A percentile compares a stretch with the other conserved stretches of the same genome.
Evolutionary conservation across 2,888 invertebrate genomes (phyloP).

Genomic region (Axea sp.): DNA sequence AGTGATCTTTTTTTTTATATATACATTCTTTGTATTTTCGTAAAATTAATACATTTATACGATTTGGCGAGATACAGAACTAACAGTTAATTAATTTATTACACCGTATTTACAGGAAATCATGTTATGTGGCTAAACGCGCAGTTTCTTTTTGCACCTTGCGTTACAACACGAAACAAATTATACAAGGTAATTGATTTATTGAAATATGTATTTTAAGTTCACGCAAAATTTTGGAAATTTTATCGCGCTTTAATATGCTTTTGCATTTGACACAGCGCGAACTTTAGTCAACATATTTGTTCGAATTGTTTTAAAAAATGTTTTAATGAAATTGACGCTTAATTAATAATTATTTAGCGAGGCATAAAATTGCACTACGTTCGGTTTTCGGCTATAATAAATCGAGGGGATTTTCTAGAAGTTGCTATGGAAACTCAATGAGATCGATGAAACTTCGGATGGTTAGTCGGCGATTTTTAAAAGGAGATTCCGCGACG

Average conservation of each 20-base stretch:
- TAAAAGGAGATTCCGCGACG: conserved; percentile 58
- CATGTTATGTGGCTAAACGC: conserved; percentile 5
- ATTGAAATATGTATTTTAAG: conserved; percentile 16
- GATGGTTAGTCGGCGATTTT: conserved; percentile 62
- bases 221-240: neutral
- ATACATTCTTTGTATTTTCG: too few relatives aligned
- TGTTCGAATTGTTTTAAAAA: neutral
- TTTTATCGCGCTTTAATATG: too few relatives aligned
- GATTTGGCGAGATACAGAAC: neutral
- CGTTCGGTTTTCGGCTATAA: conserved; percentile 58
- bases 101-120: neutral
- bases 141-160: conserved; percentile 3
- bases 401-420: conserved; percentile 62
- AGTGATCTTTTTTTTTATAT: neutral
- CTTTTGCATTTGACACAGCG: neutral
- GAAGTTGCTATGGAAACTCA: conserved; percentile 63
- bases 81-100: conserved; percentile 3
- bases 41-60: neutral
- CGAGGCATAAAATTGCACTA: conserved; percentile 17
- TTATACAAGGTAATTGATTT: conserved; percentile 18
- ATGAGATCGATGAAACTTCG: conserved; percentile 64
- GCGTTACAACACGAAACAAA: conserved; percentile 7
- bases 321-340: neutral
- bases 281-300: too few relatives aligned
- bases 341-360: conserved; percentile 23